Conservation (phyloP, 2,888 invertebrate genomes). For the Stictocephala bisonia region DNA sequence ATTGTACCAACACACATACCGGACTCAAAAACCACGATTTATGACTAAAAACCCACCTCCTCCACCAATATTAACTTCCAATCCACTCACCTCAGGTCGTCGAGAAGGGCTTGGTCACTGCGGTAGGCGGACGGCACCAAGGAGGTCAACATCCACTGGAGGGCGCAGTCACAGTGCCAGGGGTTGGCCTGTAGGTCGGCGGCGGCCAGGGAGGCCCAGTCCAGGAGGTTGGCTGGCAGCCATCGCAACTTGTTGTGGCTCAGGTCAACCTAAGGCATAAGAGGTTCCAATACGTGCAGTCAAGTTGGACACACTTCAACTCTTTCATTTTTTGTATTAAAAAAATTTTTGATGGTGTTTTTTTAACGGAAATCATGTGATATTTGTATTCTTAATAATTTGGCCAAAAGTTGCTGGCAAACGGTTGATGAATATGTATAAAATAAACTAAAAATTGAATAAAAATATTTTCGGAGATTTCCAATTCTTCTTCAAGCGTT, state of each 20-base stretch:
- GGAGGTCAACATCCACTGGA: constrained; percentile 68
- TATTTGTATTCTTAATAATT: too few species aligned
- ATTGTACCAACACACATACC: too few species aligned
- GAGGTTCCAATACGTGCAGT: too few species aligned
- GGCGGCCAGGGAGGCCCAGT: constrained; percentile 58
- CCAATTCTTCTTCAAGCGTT: too few species aligned
- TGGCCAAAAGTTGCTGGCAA: too few species aligned
- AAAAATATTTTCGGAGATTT: too few species aligned
- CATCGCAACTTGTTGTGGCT: constrained; percentile 33
- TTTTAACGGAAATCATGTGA: too few species aligned
- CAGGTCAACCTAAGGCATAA: constrained; percentile 35
- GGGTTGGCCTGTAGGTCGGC: constrained; percentile 73
- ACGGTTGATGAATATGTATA: too few species aligned
- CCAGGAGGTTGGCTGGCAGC: constrained; percentile 35
- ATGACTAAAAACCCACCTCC: too few species aligned
- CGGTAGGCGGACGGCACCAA: constrained; percentile 33
- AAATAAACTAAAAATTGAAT: too few species aligned
- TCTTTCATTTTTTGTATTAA: not conserved
- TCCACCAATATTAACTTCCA: not conserved
- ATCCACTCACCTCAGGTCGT: constrained; percentile 34
- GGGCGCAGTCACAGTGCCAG: constrained; percentile 71
- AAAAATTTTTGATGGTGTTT: too few species aligned
- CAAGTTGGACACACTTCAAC: not conserved
- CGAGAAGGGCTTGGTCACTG: constrained; percentile 33
- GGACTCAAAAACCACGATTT: too few species aligned